Percentiles rank a stretch among this genome's conserved stretches.
phyloP scores from a whole-genome alignment of 2,113 vertebrate genomes.

The Sisor rabdophorus region DNA sequence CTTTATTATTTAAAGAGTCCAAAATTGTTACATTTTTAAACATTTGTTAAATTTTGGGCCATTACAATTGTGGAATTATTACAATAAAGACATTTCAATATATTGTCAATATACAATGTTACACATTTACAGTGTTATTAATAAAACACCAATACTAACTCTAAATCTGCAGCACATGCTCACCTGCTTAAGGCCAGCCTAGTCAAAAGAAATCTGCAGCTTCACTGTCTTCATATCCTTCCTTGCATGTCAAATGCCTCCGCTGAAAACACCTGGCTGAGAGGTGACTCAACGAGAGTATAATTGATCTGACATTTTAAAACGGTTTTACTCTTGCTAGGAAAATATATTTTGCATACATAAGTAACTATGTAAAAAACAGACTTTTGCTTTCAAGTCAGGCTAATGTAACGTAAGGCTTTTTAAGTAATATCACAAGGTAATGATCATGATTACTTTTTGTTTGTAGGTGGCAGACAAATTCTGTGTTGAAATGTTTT shows the following conservation, averaged over 20 bases:
- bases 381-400: conserved; percentile 42
- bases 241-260: conserved; percentile 29
- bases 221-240: conserved; percentile 32
- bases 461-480: conserved; percentile 28
- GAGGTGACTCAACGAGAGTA: conserved; percentile 66
- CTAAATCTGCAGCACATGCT: conserved; percentile 30
- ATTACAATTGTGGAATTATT: too few species aligned
- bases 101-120: background rate
- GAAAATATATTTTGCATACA: conserved; percentile 56
- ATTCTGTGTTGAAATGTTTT: conserved; percentile 43
- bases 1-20: too few species aligned
- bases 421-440: conserved; percentile 15
- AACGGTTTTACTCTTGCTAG: conserved; percentile 50
- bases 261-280: conserved; percentile 65
- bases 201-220: conserved; percentile 16
- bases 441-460: conserved; percentile 17
- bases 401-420: conserved; percentile 12
- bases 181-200: conserved; percentile 30
- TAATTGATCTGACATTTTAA: conserved; percentile 72
- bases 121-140: conserved; percentile 5
- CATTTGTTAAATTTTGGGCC: too few species aligned
- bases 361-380: conserved; percentile 49
- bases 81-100: too few species aligned
- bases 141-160: conserved; percentile 17
- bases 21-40: too few species aligned